Evolutionary conservation across 2,797 vertebrate species (phyloP).

Genomic region (Crocodylus rhombifer): DNA sequence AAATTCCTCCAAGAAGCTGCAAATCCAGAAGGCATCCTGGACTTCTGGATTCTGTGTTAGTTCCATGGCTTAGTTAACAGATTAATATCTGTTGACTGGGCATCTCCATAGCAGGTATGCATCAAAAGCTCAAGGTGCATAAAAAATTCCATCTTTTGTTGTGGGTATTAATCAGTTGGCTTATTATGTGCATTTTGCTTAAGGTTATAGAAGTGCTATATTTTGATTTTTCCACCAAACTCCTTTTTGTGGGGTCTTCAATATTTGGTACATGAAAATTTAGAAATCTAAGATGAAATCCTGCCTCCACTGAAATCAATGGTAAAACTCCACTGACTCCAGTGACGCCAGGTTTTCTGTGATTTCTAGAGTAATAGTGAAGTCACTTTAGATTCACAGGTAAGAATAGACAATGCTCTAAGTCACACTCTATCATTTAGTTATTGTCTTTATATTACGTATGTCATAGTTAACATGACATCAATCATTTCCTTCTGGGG

Average conservation of each 20-base stretch:
- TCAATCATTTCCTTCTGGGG: not conserved
- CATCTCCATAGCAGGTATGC: not conserved
- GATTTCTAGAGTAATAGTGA: not conserved
- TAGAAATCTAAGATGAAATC: not conserved
- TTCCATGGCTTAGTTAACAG: not conserved
- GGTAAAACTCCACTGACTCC: not conserved
- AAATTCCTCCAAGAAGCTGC: not conserved
- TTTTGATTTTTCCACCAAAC: not conserved
- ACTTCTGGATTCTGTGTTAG: not conserved
- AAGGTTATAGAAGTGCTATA: not conserved
- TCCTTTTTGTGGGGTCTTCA: not conserved
- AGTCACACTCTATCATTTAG: not conserved
- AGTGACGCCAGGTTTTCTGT: not conserved
- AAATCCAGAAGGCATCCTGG: not conserved
- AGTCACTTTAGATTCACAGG: not conserved
- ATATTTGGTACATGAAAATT: not conserved
- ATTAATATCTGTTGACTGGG: not conserved
- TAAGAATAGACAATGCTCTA: not conserved
- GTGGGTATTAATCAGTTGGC: not conserved
- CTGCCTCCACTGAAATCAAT: not conserved
- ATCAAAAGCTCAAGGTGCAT: not conserved
- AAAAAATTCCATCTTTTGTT: slow-evolving; percentile 4
- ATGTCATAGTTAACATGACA: not conserved
- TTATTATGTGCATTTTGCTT: not conserved
- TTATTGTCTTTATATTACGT: not conserved